phyloP scores from a whole-genome alignment of 2,113 vertebrate genomes.

The Scopus umbretta region DNA sequence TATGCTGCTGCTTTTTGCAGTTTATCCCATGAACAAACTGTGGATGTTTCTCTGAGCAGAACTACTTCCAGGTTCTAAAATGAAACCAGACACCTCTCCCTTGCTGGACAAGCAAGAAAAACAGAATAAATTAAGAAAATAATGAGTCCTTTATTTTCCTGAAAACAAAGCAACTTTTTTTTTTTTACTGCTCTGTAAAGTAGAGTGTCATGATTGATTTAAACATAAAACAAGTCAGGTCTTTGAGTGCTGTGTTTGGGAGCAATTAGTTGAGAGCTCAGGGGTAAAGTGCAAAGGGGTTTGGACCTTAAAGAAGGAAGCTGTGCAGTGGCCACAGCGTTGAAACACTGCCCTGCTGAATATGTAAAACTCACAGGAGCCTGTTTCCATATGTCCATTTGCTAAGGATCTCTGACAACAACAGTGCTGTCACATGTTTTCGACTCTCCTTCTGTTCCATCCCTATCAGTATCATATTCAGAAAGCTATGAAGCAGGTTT shows the following conservation, averaged over 20 bases:
- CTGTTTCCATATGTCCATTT: background rate
- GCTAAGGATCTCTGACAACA: background rate
- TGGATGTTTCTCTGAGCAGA: background rate
- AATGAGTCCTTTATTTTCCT: background rate
- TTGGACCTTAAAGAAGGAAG: background rate
- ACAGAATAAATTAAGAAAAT: background rate
- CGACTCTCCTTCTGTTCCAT: background rate
- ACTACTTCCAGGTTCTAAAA: background rate
- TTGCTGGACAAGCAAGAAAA: background rate
- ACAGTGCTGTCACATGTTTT: background rate
- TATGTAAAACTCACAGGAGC: background rate
- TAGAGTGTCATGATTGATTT: background rate
- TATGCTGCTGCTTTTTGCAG: background rate
- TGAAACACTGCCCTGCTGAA: background rate
- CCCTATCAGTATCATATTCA: background rate
- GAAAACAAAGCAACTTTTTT: background rate
- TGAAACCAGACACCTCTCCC: background rate
- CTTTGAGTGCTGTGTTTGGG: background rate
- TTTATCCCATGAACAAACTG: background rate
- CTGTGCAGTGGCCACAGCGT: background rate
- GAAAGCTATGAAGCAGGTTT: slow-evolving; percentile 19
- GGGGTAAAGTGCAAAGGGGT: background rate
- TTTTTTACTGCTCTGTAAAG: background rate
- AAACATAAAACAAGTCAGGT: background rate
- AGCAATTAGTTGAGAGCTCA: background rate